A percentile compares a stretch with the other conserved stretches of the same genome.
These are phyloP conservation scores for Henricia sp. DNA, from an alignment of 53 echinoderm and acorn worm species.

Conservation along the genomic window DNA sequence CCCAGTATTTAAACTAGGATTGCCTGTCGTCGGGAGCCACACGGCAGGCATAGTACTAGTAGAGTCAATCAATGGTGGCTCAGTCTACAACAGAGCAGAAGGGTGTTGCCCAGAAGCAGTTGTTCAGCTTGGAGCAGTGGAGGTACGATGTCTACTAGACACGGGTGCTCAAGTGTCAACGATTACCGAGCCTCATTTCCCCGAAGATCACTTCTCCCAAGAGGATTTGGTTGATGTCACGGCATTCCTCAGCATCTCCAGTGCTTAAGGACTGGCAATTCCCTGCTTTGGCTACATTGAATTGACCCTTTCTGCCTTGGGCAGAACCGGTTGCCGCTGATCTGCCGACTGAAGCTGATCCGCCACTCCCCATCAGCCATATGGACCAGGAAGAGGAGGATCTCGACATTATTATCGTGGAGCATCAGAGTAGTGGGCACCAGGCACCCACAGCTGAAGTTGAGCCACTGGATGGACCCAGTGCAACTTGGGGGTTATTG, in stretches of 20 bases:
- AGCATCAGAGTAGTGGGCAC: no score
- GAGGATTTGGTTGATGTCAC: constrained; percentile 60
- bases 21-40: constrained; percentile 64
- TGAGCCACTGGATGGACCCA: no score
- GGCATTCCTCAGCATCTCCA: constrained; percentile 50
- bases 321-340: no score
- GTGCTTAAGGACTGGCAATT: constrained; percentile 61
- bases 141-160: constrained; percentile 70
- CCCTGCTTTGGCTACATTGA: constrained; percentile 78
- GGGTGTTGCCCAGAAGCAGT: constrained; percentile 16
- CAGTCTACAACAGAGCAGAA: constrained; percentile 37
- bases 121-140: not conserved
- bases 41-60: constrained; percentile 38
- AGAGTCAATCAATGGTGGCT: constrained; percentile 10
- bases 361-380: no score
- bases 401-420: no score
- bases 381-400: no score
- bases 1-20: constrained; percentile 54
- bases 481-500: no score
- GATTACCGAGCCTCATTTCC: constrained; percentile 70
- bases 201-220: constrained; percentile 62
- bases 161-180: constrained; percentile 85
- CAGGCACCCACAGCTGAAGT: no score
- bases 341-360: no score
- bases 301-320: constrained; percentile 62